Conservation (phyloP, 2,113 vertebrate species). For the Oxygymnocypris stewartii region DNA sequence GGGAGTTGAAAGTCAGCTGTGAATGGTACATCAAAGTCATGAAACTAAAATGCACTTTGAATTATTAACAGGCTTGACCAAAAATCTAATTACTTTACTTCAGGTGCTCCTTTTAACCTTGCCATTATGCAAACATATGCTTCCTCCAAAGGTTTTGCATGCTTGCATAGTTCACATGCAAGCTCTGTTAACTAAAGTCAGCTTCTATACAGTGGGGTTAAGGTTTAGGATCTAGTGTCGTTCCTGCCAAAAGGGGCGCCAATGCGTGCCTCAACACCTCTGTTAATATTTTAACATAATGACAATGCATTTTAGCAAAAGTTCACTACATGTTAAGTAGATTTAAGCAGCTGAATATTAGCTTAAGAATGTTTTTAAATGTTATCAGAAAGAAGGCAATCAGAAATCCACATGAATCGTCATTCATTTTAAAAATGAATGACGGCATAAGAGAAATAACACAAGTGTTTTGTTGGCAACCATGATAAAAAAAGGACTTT, state of each 20-base stretch:
- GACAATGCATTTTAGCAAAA: background rate
- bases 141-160: slow-evolving; percentile 11
- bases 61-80: slow-evolving; percentile 47
- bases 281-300: too few relatives aligned
- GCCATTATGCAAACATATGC: slow-evolving; percentile 25
- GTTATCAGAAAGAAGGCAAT: background rate
- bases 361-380: background rate
- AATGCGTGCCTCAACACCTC: background rate
- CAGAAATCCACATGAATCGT: too few relatives aligned
- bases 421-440: too few relatives aligned
- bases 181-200: too few relatives aligned
- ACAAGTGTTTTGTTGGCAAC: too few relatives aligned
- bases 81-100: slow-evolving; percentile 42
- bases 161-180: background rate
- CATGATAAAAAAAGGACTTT: too few relatives aligned
- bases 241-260: background rate
- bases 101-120: slow-evolving; percentile 54
- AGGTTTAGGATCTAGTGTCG: background rate
- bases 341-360: background rate
- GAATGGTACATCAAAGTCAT: slow-evolving; percentile 80
- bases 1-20: slow-evolving; percentile 76
- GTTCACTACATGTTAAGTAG: background rate
- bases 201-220: background rate
- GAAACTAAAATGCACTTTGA: slow-evolving; percentile 75
- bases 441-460: too few relatives aligned